Percentiles rank a stretch among this genome's conserved stretches.
Conservation (phyloP, 2,113 vertebrate species). For the Phyllostomus discolor region DNA sequence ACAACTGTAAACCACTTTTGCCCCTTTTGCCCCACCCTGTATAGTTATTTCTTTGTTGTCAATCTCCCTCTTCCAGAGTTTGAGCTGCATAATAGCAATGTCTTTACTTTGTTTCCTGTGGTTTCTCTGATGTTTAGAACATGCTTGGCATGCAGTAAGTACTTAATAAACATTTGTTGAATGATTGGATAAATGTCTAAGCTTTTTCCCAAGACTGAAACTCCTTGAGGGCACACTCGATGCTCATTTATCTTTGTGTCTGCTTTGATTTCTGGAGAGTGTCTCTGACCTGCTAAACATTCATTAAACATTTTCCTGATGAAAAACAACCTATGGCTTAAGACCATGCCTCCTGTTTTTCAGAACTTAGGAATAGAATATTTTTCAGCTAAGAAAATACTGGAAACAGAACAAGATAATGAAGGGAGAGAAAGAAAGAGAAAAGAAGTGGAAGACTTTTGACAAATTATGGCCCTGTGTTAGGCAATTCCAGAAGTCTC, state of each 20-base stretch:
- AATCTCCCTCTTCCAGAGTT: not conserved
- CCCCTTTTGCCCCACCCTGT: not conserved
- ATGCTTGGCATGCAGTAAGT: not conserved
- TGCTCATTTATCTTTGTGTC: constrained; percentile 18
- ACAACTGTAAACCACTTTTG: not conserved
- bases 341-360: not conserved
- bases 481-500: not conserved
- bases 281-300: not conserved
- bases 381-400: not conserved
- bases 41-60: not conserved
- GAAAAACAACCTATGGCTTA: not conserved
- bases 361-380: constrained; percentile 20
- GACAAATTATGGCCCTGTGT: not conserved
- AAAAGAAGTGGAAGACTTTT: not conserved
- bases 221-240: not conserved
- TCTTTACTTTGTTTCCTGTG: not conserved
- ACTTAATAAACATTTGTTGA: constrained; percentile 37
- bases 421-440: not conserved
- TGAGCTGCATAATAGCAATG: not conserved
- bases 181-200: not conserved
- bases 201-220: not conserved
- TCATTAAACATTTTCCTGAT: not conserved
- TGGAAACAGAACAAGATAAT: not conserved
- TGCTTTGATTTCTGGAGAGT: constrained; percentile 5
- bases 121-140: not conserved